Base-by-base conservation (phyloP, 1,140 invertebrate species). In the Philotrypesis tridentata region DNA sequence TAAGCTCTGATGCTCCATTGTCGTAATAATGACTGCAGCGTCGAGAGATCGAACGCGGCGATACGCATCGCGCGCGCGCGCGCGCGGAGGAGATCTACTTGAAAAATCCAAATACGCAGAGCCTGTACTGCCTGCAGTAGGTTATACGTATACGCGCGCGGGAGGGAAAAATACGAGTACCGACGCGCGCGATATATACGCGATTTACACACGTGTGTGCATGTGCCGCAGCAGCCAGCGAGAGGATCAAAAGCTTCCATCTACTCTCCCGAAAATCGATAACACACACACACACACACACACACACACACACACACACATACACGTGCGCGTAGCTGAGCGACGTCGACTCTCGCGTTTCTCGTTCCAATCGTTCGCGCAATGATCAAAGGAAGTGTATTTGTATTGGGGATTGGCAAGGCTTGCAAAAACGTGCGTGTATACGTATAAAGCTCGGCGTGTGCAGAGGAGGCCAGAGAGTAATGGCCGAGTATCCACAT, bases 371-470 rank as follows among this genome's bases (percentile, higher is more conserved):
- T 77, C 80, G 63, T 31, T 29, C 73, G 67, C 55, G 74, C 25
- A 23, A 60, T 77, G 73, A 82, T 77, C 70, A 68, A 82, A 76
- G 80, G 43, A 82, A 77, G 25, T 55, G 21, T 17, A 55, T 55
- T n/a, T 55, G 21, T 17, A 55, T 55, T n/a, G 17, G 48, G 21
- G n/a, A 55, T 55, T 55, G 48, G 48, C 21, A 55, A 55, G 17
- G 48, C 6, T 55, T 55, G 48, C 21, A 55, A 55, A 55, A 55
- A 55, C 21, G 17, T 2, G 17, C 17, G 2, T 55, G 6, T 55
- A 55, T n/a, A 55, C 7, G 17, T 7, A n/a, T n/a, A n/a, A n/a
- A n/a, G n/a, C n/a, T n/a, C n/a, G n/a, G n/a, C n/a, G n/a, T n/a
- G n/a, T n/a, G n/a, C n/a, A n/a, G n/a, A n/a, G n/a, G n/a, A n/a